Base-by-base conservation (phyloP, 2,888 invertebrate species). In the Eudemis profundana region DNA sequence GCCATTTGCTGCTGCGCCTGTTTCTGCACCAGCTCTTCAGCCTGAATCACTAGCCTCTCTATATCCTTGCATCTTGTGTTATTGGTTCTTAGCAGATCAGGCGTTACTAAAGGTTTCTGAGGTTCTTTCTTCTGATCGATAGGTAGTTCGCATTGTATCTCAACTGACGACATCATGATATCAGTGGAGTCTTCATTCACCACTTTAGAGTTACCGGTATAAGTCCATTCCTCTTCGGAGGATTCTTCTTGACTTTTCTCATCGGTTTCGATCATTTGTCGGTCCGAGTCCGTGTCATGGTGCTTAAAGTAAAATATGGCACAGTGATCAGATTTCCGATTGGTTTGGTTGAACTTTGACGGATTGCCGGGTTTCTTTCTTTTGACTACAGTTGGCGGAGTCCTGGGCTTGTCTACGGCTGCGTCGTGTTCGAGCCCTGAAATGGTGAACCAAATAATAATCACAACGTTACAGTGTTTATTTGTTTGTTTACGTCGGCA, bases 281-380 rank as follows among this genome's bases (percentile, higher is more conserved):
- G 93, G 82, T 97, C 97, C 10, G 96, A 96, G 83, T 97, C 97
- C 12, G 97, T 97, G 83, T 97, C 97, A 85, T 95, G 94, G 85
- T 97, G 97, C 84, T 94, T 96, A 86, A 96, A 97, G 88, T 97
- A 97, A 86, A 96, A 97, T 68, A 95, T 96, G 72, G 95, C 97
- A 82, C 95, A 94, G 83, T 97, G 97, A 84, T 96, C 96, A 15
- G 96, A 96, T 84, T 95, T 96, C 72, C 96, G 93, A 84, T 96
- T 95, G 8, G 96, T 95, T 74, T 96, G 93, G 79, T 94, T 95
- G 80, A 93, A 94, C 82, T 93, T 94, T 40, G 94, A 94, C 38
- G 93, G 88, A 83, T 94, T 92, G 46, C 93, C 87, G 73, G 92
- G 92, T 71, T 92, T 92, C 69, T 93, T 92, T 51, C 93, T 86